Base-by-base conservation (phyloP, 37 sponge, comb jelly and placozoan genomes). In the Dysidea cf. avara region DNA sequence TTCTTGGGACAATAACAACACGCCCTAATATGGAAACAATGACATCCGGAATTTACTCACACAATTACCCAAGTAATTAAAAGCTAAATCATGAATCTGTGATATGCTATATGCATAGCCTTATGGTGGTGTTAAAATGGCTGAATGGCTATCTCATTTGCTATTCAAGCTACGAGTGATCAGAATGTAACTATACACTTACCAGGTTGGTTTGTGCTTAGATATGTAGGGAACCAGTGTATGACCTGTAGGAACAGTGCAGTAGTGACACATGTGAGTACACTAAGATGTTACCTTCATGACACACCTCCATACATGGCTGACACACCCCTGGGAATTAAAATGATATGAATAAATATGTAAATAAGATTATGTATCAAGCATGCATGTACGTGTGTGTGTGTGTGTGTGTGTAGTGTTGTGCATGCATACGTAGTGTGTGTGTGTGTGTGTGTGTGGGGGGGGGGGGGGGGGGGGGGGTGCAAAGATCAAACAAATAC, bases 1-100 rank as follows among this genome's bases (percentile, higher is more conserved):
- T 87, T 87, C 71, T 53, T 82, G 7, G 72, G 68, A 68, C 89
- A 88, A 28, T 83, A 83, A 59, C 89, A 88, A 71, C 83, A 83
- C 0, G 89, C 84, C 89, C 89, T 88, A 28, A 0, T 20, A 28
- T 24, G 58, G 57, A 21, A 65, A 48, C 56, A 7, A 63, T 25
- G 43, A 28, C n/a, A 30, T 32, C 46, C 9, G 9, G 5, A 43
- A 43, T 43, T 9, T 43, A 43, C 46, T 9, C 46, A 43, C 9
- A 9, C 46, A 43, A n/a, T n/a, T n/a, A n/a, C n/a, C n/a, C n/a
- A n/a, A n/a, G n/a, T n/a, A n/a, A n/a, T n/a, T n/a, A n/a, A n/a
- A n/a, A n/a, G n/a, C n/a, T n/a, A n/a, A n/a, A n/a, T n/a, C n/a
- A n/a, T n/a, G n/a, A n/a, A n/a, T n/a, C n/a, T n/a, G n/a, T n/a